Evolutionary conservation across 2,113 vertebrate species (phyloP).

Genomic region (Amphiprion ocellaris): DNA sequence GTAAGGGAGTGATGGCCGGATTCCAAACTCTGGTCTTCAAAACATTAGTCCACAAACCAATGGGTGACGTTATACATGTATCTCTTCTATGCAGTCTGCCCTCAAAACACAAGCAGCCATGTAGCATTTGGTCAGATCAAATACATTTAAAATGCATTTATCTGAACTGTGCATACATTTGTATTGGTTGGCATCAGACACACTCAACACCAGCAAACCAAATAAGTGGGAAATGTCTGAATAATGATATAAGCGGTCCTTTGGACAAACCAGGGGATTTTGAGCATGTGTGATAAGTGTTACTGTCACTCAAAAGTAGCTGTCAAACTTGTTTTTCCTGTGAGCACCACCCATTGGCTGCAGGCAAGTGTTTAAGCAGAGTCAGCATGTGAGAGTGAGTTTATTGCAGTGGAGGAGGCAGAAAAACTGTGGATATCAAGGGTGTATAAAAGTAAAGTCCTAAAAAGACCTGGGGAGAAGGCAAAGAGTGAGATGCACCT

Average conservation of each 20-base stretch:
- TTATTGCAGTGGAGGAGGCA: neutral
- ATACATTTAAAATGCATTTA: no score
- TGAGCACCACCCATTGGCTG: constrained; percentile 48
- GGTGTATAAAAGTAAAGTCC: neutral
- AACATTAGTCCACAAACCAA: no score
- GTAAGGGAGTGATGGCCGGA: no score
- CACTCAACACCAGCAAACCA: no score
- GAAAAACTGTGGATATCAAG: neutral
- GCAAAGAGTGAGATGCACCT: neutral
- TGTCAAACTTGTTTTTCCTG: constrained; percentile 67
- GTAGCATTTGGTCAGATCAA: no score
- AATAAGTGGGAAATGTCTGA: neutral
- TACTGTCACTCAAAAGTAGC: constrained; percentile 3
- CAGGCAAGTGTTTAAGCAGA: constrained; percentile 34
- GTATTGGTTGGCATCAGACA: no score
- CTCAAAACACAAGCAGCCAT: no score
- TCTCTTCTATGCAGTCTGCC: no score
- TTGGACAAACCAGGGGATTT: neutral
- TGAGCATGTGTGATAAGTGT: neutral
- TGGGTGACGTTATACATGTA: no score
- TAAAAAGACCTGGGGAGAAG: neutral
- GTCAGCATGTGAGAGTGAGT: constrained; percentile 7
- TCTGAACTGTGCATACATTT: no score
- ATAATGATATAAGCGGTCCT: neutral
- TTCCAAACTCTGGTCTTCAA: no score